phyloP scores from a whole-genome alignment of 1,140 invertebrate genomes.

The Microplitis demolitor region DNA sequence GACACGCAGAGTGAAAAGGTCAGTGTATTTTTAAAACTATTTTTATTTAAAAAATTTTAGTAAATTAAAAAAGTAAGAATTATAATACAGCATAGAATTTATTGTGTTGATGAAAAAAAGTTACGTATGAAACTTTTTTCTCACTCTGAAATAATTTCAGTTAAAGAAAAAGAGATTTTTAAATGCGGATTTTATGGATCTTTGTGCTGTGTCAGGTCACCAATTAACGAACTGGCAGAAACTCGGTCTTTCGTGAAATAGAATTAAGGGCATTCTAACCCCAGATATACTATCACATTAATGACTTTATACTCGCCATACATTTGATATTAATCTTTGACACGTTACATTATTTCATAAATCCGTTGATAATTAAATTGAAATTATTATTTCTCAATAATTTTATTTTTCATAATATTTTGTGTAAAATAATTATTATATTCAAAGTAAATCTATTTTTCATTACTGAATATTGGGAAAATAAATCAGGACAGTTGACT shows the following conservation, averaged over 20 bases:
- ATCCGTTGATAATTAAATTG: no score
- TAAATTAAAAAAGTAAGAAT: not conserved
- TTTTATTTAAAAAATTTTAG: no score
- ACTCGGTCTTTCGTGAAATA: not conserved
- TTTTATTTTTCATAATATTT: no score
- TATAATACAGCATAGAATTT: not conserved
- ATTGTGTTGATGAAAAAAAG: not conserved
- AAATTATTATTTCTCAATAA: no score
- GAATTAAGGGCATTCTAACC: not conserved
- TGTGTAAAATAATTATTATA: no score
- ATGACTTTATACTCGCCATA: no score
- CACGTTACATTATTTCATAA: no score
- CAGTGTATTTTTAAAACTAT: slow-evolving; percentile 15
- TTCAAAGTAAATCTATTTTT: no score
- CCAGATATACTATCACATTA: no score
- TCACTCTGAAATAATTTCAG: not conserved
- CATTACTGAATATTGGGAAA: no score
- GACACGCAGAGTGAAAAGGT: slow-evolving; percentile 54
- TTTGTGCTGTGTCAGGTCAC: slow-evolving; percentile 18
- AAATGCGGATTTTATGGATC: not conserved
- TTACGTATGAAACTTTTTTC: not conserved
- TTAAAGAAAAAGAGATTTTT: slow-evolving; percentile 13
- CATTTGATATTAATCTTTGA: no score
- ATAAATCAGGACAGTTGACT: no score
- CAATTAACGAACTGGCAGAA: slow-evolving; percentile 11